Base-by-base conservation (phyloP, 2,888 invertebrate species). In the Ferdinandea cuprea region DNA sequence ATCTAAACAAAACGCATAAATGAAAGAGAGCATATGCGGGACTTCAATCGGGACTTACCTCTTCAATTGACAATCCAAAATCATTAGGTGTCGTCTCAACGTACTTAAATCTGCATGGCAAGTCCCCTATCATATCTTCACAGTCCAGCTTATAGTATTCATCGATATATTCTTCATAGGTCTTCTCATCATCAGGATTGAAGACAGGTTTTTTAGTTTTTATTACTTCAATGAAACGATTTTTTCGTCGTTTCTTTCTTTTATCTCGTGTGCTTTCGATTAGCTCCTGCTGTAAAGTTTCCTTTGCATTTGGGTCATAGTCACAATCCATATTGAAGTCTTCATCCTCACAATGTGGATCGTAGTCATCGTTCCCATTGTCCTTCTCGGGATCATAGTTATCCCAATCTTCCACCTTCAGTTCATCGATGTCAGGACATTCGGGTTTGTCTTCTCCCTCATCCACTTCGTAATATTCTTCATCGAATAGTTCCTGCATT, bases 101-200 rank as follows among this genome's bases (percentile, higher is more conserved):
- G 89, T 99, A 99, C 88, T 97, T 98, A 91, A 98, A 99, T 86
- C 96, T 92, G 78, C 98, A 98, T 0, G 97, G 97, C 86, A 96
- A 90, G 88, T 98, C 98, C 0, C 95, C 98, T 56, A 99, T 95
- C 59, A 99, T 94, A 90, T 99, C 99, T 89, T 99, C 99, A 89
- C 96, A 99, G 90, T 99, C 97, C 89, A 99, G 92, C 87, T 95
- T 94, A 89, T 99, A 99, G 90, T 98, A 99, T 90, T 99, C 98
- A 87, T 99, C 97, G 89, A 98, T 94, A 88, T 98, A 98, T 86
- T 98, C 93, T 32, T 95, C 94, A 90, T 97, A 98, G 0, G 95
- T 95, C 87, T 92, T 92, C 80, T 95, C 93, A 74, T 94, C 92
- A 0, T 93, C 91, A 0, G 98, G 97, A 90, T 98, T 93, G 91